Base-by-base conservation (phyloP, 1,140 invertebrate species). In the Vanessa atalanta region DNA sequence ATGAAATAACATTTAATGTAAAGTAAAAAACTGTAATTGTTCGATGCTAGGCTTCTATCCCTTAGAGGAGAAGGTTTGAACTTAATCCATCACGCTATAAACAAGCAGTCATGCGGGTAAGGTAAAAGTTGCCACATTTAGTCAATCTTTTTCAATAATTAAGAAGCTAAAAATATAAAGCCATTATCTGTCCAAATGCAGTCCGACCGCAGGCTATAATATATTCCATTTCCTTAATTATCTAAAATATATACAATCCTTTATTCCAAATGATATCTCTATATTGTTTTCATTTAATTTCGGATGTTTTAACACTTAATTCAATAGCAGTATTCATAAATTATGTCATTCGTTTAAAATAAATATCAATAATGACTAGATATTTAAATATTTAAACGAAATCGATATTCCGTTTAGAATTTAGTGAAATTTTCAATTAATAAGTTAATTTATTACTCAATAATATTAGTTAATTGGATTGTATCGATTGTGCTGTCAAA, bases 361-460 rank as follows among this genome's bases (percentile, higher is more conserved):
- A 23, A 23, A 23, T 57, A 12, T 16, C 20, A 3, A 57, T 57
- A 57, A 11, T 57, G 53, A 26, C 16, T 57, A 2, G 13, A 57
- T 57, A 57, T 57, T 57, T 57, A 23, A 57, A 57, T 57, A 57
- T 57, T 8, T 57, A 23, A 57, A 57, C 53, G 20, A 23, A 23
- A 57, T 23, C 53, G 53, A 23, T 57, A 23, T 57, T 57, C n/a
- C 53, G 15, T 57, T n/a, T 23, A 57, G 16, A 57, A 57, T 57
- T 23, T 23, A 57, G 53, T 57, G 53, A 57, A 57, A 57, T 23
- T 57, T 11, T 8, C 50, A 3, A 53, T 57, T 57, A 57, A 57
- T 57, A 57, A 57, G 20, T 57, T 57, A 43, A 23, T 57, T 57
- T 57, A 57, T 57, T 57, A 26, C 23, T 57, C 16, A 23, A n/a